These are phyloP conservation scores for Brachionus asplanchnoidis DNA, from an alignment of 1,140 invertebrate species.

Conservation along the genomic window DNA sequence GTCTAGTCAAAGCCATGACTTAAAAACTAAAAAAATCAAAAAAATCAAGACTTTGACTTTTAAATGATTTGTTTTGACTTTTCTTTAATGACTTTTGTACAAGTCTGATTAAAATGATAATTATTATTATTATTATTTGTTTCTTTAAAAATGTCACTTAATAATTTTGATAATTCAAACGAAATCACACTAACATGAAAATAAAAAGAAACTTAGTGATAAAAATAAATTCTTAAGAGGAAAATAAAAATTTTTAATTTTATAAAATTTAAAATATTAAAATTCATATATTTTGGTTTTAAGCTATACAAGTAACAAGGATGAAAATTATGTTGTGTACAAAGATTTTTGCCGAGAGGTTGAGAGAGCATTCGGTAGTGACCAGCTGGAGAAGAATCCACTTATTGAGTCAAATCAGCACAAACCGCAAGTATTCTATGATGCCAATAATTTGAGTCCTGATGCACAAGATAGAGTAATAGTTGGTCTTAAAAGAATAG, in stretches of 20 bases:
- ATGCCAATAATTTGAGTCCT: slow-evolving; percentile 46
- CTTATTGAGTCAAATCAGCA: slow-evolving; percentile 49
- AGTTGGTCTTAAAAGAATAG: slow-evolving; percentile 49
- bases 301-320: slow-evolving; percentile 47
- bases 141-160: no score
- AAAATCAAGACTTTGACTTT: no score
- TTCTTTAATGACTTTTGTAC: no score
- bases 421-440: slow-evolving; percentile 49
- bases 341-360: slow-evolving; percentile 53
- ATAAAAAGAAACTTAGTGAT: no score
- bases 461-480: slow-evolving; percentile 46
- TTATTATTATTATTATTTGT: no score
- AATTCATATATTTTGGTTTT: not conserved
- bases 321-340: slow-evolving; percentile 52
- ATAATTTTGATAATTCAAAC: no score
- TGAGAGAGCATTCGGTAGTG: slow-evolving; percentile 55
- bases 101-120: no score
- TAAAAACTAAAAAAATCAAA: no score
- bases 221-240: no score
- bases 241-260: not conserved
- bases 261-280: not conserved
- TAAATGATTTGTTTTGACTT: no score
- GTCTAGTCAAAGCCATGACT: no score
- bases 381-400: slow-evolving; percentile 54
- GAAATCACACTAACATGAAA: no score